Conservation (phyloP, 2,888 invertebrate species). For the Agrotis puta region DNA sequence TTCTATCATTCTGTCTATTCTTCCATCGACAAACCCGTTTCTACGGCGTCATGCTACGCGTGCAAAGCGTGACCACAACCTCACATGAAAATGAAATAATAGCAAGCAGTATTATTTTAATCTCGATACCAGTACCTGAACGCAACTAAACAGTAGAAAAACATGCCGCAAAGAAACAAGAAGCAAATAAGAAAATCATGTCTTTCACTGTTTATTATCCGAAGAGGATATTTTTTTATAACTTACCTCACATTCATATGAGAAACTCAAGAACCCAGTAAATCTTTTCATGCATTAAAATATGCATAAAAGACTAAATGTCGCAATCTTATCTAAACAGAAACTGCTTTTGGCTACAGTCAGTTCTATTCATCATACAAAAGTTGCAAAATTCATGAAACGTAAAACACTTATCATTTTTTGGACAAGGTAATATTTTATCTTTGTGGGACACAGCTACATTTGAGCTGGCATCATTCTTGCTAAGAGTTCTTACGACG, state of each 20-base stretch:
- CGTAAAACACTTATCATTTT: slow-evolving; percentile 48
- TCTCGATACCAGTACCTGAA: background rate
- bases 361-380: slow-evolving; percentile 50
- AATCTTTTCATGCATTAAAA: slow-evolving; percentile 44
- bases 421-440: slow-evolving; percentile 53
- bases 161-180: background rate
- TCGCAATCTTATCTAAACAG: slow-evolving; percentile 44
- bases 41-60: too few species aligned
- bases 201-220: too few species aligned
- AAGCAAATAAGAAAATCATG: too few species aligned
- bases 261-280: slow-evolving; percentile 19
- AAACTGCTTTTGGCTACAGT: slow-evolving; percentile 44
- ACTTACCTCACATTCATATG: background rate
- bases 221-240: background rate
- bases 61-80: too few species aligned
- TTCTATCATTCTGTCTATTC: too few species aligned
- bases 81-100: background rate
- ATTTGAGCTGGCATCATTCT: slow-evolving; percentile 29
- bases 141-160: background rate
- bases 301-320: slow-evolving; percentile 39
- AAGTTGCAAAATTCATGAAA: slow-evolving; percentile 47
- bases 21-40: too few species aligned
- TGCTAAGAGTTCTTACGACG: slow-evolving; percentile 4
- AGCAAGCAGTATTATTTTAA: background rate
- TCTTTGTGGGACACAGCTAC: slow-evolving; percentile 24